These are phyloP conservation scores for Mesoclemmys tuberculata DNA, from an alignment of 2,113 vertebrate species.

Conservation along the genomic window DNA sequence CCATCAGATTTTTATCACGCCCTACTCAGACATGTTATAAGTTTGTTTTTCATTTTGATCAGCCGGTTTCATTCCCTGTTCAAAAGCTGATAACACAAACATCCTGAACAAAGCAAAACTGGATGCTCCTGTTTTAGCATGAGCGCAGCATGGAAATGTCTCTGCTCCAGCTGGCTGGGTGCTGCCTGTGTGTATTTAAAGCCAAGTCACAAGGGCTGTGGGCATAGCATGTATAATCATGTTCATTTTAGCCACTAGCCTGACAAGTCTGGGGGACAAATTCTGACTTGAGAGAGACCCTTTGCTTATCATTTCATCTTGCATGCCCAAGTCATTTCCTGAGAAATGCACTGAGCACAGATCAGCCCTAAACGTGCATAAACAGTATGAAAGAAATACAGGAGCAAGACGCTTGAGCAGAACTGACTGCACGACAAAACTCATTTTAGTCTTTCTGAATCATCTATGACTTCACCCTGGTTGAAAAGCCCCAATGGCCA, in stretches of 20 bases:
- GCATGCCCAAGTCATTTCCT: not conserved
- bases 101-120: fast-evolving
- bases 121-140: fast-evolving
- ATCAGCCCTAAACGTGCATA: not conserved
- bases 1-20: constrained; percentile 4
- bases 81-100: not conserved
- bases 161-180: not conserved
- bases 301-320: fast-evolving
- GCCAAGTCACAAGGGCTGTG: not conserved
- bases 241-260: not conserved
- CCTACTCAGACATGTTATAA: not conserved
- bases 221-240: not conserved
- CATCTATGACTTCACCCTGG: not conserved
- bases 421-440: constrained; percentile 46
- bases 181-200: not conserved
- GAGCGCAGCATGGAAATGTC: not conserved
- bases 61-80: fast-evolving
- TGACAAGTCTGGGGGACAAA: constrained; percentile 5
- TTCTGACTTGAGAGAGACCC: not conserved
- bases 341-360: fast-evolving
- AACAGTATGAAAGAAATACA: not conserved
- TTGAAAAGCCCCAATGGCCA: fast-evolving
- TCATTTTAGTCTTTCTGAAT: not conserved
- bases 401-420: not conserved
- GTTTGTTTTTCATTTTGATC: not conserved